Conservation (phyloP, 2,113 vertebrate genomes). For the Pygoscelis adeliae region DNA sequence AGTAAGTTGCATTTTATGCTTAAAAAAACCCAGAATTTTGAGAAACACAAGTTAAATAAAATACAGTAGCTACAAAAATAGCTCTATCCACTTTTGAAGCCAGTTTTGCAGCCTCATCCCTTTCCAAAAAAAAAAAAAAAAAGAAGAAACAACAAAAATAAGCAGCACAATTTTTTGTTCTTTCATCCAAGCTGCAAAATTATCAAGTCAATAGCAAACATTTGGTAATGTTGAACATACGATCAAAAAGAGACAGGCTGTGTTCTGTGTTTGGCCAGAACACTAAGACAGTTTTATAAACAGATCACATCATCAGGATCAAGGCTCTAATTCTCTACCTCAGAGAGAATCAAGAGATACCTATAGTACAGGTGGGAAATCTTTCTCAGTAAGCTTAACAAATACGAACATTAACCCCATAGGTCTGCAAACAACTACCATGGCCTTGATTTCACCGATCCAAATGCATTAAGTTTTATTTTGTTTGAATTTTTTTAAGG, state of each 20-base stretch:
- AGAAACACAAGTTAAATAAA: background rate
- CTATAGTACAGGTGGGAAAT: background rate
- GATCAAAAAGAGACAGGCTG: background rate
- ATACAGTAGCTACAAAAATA: background rate
- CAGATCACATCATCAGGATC: background rate
- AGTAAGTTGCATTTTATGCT: background rate
- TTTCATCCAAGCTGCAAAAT: conserved; percentile 14
- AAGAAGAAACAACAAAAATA: background rate
- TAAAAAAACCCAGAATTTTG: background rate
- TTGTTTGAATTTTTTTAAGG: background rate
- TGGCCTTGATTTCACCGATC: background rate
- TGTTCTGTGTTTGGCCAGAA: background rate
- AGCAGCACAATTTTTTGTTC: background rate
- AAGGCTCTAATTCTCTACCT: background rate
- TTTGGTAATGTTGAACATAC: background rate
- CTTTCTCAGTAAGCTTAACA: background rate
- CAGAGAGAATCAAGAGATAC: background rate
- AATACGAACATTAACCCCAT: background rate
- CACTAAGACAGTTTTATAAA: background rate
- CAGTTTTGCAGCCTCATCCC: background rate
- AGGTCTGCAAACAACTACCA: background rate
- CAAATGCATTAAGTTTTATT: background rate
- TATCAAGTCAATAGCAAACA: conserved; percentile 24
- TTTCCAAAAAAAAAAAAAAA: background rate
- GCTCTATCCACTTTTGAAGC: background rate